Evolutionary conservation across 2,888 invertebrate genomes (phyloP), one percentile per base, ranked within the genome.

Genomic region (Perithous albicinctus): DNA sequence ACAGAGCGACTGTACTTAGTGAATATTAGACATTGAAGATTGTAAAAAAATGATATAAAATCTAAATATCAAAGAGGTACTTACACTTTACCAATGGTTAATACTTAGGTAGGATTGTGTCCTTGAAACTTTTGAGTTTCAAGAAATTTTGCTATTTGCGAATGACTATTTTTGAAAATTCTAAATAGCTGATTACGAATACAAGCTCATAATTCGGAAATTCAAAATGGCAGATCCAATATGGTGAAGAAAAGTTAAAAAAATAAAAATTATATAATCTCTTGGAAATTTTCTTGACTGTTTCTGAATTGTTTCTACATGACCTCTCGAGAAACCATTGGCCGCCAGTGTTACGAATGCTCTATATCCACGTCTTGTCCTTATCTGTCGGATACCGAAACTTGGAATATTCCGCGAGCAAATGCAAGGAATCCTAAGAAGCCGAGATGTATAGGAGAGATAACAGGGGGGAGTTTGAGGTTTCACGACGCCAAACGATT

Each of bases 391-490:
- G 41, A 80, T 77, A 63, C 79, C 83, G 61, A 77, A 79, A 84
- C 81, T 77, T 59, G 76, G 78, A 64, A 74, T 84, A 83, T 83
- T 84, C 82, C 48, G n/a, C 38, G 8, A 46, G 48, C 41, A 66
- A 75, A 70, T 32, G 64, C 61, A 43, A 23, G 35, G 73, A 80
- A 82, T 82, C 43, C 41, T 46, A 48, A 43, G 76, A 73, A 76
- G 66, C 64, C 41, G 20, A 23, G 48, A 10, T 8, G 2, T 23
- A 29, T 56, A 29, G 12, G 15, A 35, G 64, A n/a, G n/a, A n/a
- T n/a, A n/a, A 61, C 72, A 41, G 46, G 48, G 29, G 59, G 59
- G 48, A 51, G 10, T 41, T 51, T 8, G 67, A 61, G 51, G 26
- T 51, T 18, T 61, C 54, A 41, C 23, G 23, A 15, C n/a, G 15